These are phyloP conservation scores for Pantherophis vulpinus DNA, from an alignment of 2,797 vertebrate species.

Conservation along the genomic window DNA sequence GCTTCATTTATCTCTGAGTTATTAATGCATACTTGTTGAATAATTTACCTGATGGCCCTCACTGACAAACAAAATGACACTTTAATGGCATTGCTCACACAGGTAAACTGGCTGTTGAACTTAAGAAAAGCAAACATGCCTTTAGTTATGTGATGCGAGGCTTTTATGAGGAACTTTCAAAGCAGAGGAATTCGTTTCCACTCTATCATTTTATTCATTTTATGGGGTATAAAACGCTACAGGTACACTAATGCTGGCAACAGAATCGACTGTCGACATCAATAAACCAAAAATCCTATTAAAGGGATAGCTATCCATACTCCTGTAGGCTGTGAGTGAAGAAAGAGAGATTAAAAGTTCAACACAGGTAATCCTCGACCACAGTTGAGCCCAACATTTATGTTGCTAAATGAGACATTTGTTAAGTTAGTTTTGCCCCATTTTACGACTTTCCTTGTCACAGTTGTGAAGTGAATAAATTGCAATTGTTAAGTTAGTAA, in stretches of 20 bases:
- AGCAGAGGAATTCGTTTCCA: neutral
- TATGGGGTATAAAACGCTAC: neutral
- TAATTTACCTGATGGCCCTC: constrained; percentile 34
- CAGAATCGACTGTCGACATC: neutral
- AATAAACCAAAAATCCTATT: neutral
- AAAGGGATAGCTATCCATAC: neutral
- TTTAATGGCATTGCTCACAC: constrained; percentile 17
- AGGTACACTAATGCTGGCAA: neutral
- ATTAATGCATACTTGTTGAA: constrained; percentile 49
- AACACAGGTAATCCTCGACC: neutral
- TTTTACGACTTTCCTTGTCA: neutral
- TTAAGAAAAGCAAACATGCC: neutral
- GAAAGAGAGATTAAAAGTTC: neutral
- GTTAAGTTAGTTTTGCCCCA: neutral
- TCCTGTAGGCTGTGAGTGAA: neutral
- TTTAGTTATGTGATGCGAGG: neutral
- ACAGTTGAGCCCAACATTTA: neutral
- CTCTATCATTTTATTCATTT: neutral
- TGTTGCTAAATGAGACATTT: neutral
- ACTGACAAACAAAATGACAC: constrained; percentile 8
- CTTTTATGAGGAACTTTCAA: neutral
- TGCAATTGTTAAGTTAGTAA: neutral
- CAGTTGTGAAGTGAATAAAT: neutral
- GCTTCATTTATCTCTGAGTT: constrained; percentile 38
- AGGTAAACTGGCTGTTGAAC: constrained; percentile 24